Evolutionary conservation across 2,797 vertebrate species (phyloP).

Genomic region (Perodicticus potto): DNA sequence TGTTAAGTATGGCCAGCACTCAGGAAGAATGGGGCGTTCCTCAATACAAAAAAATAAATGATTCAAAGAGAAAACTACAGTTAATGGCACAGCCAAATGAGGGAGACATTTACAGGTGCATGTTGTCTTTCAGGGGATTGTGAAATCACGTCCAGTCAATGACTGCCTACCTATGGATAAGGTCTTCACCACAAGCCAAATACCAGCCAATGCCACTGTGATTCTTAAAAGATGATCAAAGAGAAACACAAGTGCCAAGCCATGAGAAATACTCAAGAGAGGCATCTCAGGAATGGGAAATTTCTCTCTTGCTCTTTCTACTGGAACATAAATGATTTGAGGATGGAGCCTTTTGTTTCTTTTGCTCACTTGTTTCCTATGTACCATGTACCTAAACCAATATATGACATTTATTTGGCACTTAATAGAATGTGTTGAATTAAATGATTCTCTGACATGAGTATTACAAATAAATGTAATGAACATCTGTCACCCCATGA

Average conservation of each 20-base stretch:
- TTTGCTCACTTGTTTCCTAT: neutral
- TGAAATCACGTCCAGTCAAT: neutral
- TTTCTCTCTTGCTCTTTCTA: neutral
- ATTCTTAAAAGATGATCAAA: neutral
- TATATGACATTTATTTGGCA: neutral
- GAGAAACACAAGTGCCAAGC: neutral
- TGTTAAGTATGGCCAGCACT: neutral
- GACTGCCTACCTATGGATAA: neutral
- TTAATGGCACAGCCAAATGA: neutral
- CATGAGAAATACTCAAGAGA: neutral
- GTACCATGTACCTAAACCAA: neutral
- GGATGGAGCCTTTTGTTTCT: neutral
- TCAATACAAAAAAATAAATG: neutral
- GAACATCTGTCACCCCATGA: neutral
- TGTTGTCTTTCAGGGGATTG: neutral
- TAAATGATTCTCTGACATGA: neutral
- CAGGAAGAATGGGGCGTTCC: neutral
- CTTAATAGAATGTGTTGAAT: neutral
- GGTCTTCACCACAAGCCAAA: neutral
- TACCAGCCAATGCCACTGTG: neutral
- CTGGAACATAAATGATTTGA: neutral
- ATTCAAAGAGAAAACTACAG: neutral
- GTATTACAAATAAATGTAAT: neutral
- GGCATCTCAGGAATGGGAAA: neutral
- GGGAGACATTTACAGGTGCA: neutral